Evolutionary conservation across 1,140 invertebrate species (phyloP).

Genomic region (Sarcophaga peregrina): DNA sequence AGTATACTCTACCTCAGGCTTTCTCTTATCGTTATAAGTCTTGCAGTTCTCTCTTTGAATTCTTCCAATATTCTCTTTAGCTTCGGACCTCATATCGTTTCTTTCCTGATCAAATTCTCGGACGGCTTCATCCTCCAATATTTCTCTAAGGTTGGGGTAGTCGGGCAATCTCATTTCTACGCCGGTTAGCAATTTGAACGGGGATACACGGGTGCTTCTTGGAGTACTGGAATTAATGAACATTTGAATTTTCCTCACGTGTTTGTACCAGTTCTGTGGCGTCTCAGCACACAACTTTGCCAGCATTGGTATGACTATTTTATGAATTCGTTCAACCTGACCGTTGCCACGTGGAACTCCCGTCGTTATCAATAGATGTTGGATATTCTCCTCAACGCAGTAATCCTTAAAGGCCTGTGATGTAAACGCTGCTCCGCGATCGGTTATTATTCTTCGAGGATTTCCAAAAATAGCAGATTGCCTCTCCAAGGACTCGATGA

Average conservation of each 20-base stretch:
- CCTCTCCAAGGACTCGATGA: slow-evolving; percentile 43
- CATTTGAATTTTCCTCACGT: slow-evolving; percentile 53
- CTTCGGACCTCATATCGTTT: too few relatives aligned
- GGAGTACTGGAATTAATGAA: slow-evolving; percentile 58
- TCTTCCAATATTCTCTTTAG: too few relatives aligned
- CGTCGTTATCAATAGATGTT: slow-evolving; percentile 54
- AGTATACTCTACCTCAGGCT: too few relatives aligned
- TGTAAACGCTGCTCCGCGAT: slow-evolving; percentile 6
- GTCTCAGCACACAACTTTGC: slow-evolving; percentile 54
- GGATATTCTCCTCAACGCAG: slow-evolving; percentile 52
- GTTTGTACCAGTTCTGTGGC: slow-evolving; percentile 55
- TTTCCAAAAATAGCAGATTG: slow-evolving; percentile 36
- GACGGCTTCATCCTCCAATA: neutral
- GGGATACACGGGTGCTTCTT: slow-evolving; percentile 57
- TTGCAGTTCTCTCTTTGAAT: too few relatives aligned
- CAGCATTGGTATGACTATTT: slow-evolving; percentile 48
- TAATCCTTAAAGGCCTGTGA: slow-evolving; percentile 26
- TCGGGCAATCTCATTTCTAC: too few relatives aligned
- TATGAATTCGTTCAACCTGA: slow-evolving; percentile 17
- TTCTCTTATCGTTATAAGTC: too few relatives aligned
- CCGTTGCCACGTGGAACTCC: slow-evolving; percentile 56
- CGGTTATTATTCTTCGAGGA: slow-evolving; percentile 26
- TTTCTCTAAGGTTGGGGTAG: too few relatives aligned
- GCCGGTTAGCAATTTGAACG: slow-evolving; percentile 57
- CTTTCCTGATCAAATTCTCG: neutral